A percentile compares a stretch with the other conserved stretches of the same genome.
phyloP scores from a whole-genome alignment of 1,140 invertebrate species.

The Atta texana region DNA sequence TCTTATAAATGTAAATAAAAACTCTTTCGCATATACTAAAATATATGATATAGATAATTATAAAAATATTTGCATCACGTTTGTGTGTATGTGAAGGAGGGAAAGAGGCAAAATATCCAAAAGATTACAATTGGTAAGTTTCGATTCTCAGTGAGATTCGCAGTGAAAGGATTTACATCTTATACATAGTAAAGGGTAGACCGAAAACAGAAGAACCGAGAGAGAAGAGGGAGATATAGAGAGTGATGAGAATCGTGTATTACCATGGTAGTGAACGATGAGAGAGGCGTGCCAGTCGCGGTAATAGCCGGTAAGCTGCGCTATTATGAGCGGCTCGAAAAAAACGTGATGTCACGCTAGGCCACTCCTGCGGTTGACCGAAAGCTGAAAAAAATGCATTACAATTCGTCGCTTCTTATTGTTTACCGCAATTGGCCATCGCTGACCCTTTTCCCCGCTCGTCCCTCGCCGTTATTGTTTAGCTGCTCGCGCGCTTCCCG shows the following conservation, averaged over 20 bases:
- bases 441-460: not conserved
- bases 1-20: not conserved
- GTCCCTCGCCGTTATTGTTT: conserved; percentile 64
- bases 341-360: conserved; percentile 74
- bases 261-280: conserved; percentile 78
- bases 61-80: not conserved
- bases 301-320: conserved; percentile 81
- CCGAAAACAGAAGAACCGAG: conserved; percentile 31
- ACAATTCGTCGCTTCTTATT: conserved; percentile 72
- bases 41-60: not conserved
- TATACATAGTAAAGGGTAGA: not conserved
- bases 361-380: conserved; percentile 66
- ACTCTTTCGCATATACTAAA: not conserved
- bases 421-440: conserved; percentile 73
- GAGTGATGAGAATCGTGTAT: conserved; percentile 31
- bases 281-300: conserved; percentile 78
- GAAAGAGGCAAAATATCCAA: not conserved
- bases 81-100: not conserved
- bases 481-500: conserved; percentile 58
- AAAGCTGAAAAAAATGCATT: conserved; percentile 62
- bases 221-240: not conserved
- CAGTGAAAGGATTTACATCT: conserved; percentile 16
- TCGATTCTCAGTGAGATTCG: not conserved
- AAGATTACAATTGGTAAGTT: not conserved
- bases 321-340: conserved; percentile 77